phyloP scores from a whole-genome alignment of 2,888 invertebrate species.

The Eulithis testata region DNA sequence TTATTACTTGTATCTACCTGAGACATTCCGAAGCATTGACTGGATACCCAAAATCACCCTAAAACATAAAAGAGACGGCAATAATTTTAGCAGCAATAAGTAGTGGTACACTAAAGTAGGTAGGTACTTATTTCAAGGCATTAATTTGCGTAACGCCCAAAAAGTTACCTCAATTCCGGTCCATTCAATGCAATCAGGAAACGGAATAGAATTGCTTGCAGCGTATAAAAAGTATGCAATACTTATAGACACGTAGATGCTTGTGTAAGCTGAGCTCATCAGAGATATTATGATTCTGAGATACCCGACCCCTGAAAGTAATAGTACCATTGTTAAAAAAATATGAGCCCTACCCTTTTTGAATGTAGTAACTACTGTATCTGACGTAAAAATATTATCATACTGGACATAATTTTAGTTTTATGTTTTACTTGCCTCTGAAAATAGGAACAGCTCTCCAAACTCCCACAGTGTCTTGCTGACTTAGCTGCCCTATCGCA shows the following conservation, averaged over 20 bases:
- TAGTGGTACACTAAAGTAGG: neutral
- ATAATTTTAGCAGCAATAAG: too few species aligned
- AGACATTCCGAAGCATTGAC: slow-evolving; percentile 51
- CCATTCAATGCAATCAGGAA: slow-evolving; percentile 79
- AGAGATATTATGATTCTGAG: slow-evolving; percentile 83
- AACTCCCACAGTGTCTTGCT: slow-evolving; percentile 86
- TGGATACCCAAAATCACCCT: slow-evolving; percentile 48
- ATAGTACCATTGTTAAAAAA: neutral
- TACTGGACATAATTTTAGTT: too few species aligned
- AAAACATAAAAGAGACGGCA: slow-evolving; percentile 19
- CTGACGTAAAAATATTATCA: too few species aligned
- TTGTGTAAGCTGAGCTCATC: slow-evolving; percentile 82
- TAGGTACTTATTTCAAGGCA: neutral
- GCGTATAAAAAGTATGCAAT: slow-evolving; percentile 84
- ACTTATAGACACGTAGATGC: slow-evolving; percentile 84
- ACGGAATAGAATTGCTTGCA: slow-evolving; percentile 81
- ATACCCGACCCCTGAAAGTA: slow-evolving; percentile 84
- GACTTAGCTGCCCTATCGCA: slow-evolving; percentile 86
- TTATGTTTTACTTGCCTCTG: slow-evolving; percentile 74
- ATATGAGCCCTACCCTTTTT: too few species aligned
- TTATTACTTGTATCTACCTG: slow-evolving; percentile 47
- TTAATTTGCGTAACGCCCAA: neutral
- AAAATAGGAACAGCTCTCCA: slow-evolving; percentile 88
- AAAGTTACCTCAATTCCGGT: slow-evolving; percentile 67
- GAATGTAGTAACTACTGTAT: too few species aligned